A percentile compares a stretch with the other conserved stretches of the same genome.
Evolutionary conservation across 2,113 vertebrate genomes (phyloP).

Genomic region (Oncorhynchus nerka): DNA sequence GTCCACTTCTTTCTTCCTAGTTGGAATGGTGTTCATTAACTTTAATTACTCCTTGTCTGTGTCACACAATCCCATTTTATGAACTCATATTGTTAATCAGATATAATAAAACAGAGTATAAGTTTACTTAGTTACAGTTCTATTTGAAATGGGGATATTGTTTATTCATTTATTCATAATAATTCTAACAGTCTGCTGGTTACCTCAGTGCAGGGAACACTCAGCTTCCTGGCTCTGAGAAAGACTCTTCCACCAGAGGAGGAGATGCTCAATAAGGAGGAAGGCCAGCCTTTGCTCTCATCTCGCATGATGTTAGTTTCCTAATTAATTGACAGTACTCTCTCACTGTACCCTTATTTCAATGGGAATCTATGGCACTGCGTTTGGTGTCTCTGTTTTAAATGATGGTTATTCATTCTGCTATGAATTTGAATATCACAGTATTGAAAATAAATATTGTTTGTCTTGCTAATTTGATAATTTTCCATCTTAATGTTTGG

Average conservation of each 20-base stretch:
- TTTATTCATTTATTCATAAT: no score
- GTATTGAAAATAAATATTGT: neutral
- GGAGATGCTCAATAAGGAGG: constrained; percentile 72
- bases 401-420: neutral
- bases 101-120: no score
- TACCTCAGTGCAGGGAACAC: constrained; percentile 86
- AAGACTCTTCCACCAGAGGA: constrained; percentile 65
- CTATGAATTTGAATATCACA: neutral
- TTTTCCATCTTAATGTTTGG: constrained; percentile 5
- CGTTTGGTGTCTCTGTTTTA: neutral
- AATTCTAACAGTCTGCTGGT: constrained; percentile 72
- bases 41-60: no score
- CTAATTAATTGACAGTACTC: neutral
- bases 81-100: no score
- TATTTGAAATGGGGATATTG: neutral
- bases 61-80: no score
- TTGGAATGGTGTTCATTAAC: no score
- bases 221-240: constrained; percentile 89
- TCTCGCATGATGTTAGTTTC: constrained; percentile 24
- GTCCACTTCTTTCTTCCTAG: no score
- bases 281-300: constrained; percentile 70
- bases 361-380: neutral
- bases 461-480: constrained; percentile 20
- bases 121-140: neutral
- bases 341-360: neutral